Evolutionary conservation across 2,797 vertebrate genomes (phyloP), one percentile per base, ranked within the genome.

Genomic region (Sebastes kiyomatsui): DNA sequence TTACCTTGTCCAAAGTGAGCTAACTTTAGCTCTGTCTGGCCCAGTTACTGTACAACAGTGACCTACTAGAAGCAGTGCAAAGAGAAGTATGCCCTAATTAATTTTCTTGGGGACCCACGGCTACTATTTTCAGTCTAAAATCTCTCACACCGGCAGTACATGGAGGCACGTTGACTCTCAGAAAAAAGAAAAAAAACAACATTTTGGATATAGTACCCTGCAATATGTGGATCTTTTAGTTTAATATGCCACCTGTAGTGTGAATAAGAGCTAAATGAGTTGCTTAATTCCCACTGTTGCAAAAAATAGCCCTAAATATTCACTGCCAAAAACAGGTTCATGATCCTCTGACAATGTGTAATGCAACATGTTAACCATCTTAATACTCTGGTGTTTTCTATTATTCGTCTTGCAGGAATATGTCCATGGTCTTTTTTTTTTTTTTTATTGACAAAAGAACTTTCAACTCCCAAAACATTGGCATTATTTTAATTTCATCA

Each of bases 401-500:
- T 42, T 38, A 7, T 49, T 49, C 46, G 7, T 66, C 35, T 27
- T 25, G 23, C 22, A 66, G 22, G 33, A 42, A 42, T 66, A 25
- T 7, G 18, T 49, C 42, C 16, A 18, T 22, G 20, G 30, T 22
- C 60, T 38, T 27, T 6, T 58, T 14, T 52, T 0, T 7, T 35
- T 67, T 78, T 74, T 46, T 58, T n/a, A 77, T 56, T 74, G 16
- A n/a, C 4, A 67, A 22, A 30, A 32, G 18, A 32, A 67, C 25
- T 55, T 54, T 65, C 16, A 46, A n/a, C 49, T 75, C 42, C 52
- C 46, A 58, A 33, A 69, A 54, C 35, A 68, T 46, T 64, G 20
- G n/a, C 32, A 11, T 59, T 76, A 69, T 74, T 81, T 79, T 30
- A 71, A 59, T n/a, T 42, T 83, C 6, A 79, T 54, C 67, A 59